Conservation (phyloP, 1,140 invertebrate species). For the Drosophila virilis region DNA sequence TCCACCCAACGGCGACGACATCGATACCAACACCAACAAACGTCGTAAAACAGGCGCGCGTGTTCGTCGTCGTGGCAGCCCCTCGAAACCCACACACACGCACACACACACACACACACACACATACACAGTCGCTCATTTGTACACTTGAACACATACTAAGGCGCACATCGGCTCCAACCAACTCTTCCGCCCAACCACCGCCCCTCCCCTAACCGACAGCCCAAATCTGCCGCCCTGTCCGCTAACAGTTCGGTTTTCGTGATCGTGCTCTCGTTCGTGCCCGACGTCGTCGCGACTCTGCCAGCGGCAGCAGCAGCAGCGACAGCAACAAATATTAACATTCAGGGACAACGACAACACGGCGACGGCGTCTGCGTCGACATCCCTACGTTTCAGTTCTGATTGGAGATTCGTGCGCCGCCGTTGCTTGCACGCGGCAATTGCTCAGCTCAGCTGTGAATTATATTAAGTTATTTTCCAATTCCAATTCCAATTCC, state of each 20-base stretch:
- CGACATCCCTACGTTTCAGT: constrained; percentile 78
- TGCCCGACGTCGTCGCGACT: constrained; percentile 27
- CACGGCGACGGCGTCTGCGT: constrained; percentile 69
- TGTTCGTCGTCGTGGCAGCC: constrained; percentile 65
- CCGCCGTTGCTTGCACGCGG: constrained; percentile 68
- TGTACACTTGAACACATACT: constrained; percentile 29
- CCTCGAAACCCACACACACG: constrained; percentile 29
- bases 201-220: constrained; percentile 6
- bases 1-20: constrained; percentile 60
- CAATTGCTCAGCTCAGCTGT: constrained; percentile 73
- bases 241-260: constrained; percentile 44
- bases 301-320: constrained; percentile 24
- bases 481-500: constrained; percentile 25
- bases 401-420: constrained; percentile 82
- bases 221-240: constrained; percentile 30
- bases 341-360: constrained; percentile 75
- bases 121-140: constrained; percentile 48
- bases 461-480: constrained; percentile 59
- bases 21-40: constrained; percentile 54
- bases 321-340: constrained; percentile 48
- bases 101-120: constrained; percentile 31
- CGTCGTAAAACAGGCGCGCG: constrained; percentile 61
- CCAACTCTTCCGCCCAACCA: constrained; percentile 66
- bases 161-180: constrained; percentile 49
- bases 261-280: constrained; percentile 53